A percentile compares a stretch with the other conserved stretches of the same genome.
Evolutionary conservation across 2,888 invertebrate species (phyloP).

Genomic region (Ceriagrion tenellum): DNA sequence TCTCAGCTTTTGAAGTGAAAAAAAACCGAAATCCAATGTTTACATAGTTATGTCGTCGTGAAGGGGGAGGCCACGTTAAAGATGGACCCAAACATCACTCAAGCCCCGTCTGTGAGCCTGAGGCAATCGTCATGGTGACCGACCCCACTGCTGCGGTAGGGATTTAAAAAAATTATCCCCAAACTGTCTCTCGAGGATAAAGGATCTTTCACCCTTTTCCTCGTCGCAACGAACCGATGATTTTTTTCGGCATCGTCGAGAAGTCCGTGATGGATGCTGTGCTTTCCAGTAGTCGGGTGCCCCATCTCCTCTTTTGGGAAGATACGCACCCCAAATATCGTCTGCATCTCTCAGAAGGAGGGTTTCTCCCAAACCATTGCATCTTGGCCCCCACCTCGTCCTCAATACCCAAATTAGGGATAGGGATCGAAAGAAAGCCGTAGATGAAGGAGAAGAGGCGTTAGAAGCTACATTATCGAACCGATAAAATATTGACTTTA

Average conservation of each 20-base stretch:
- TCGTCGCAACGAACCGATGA: conserved; percentile 5
- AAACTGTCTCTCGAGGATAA: conserved; percentile 34
- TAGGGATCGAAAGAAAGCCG: too few species aligned
- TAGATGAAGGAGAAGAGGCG: too few species aligned
- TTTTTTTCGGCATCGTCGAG: neutral
- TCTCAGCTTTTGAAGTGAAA: neutral
- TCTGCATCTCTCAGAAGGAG: neutral
- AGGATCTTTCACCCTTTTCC: conserved; percentile 44
- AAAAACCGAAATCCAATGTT: neutral
- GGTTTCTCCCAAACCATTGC: neutral
- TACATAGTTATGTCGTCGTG: neutral
- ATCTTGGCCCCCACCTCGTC: too few species aligned
- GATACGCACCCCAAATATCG: neutral
- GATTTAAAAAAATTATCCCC: neutral
- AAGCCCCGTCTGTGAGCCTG: neutral
- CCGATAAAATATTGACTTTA: too few species aligned
- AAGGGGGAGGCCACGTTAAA: neutral
- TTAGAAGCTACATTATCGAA: too few species aligned
- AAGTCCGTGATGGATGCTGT: neutral
- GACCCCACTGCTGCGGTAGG: neutral
- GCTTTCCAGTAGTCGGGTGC: neutral
- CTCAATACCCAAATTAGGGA: too few species aligned
- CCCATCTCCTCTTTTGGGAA: neutral
- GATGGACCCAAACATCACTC: conserved; percentile 41
- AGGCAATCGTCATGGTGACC: conserved; percentile 34